A percentile compares a stretch with the other conserved stretches of the same genome.
These are phyloP conservation scores for Trogon surrucura DNA, from an alignment of 2,113 vertebrate genomes.

Conservation along the genomic window DNA sequence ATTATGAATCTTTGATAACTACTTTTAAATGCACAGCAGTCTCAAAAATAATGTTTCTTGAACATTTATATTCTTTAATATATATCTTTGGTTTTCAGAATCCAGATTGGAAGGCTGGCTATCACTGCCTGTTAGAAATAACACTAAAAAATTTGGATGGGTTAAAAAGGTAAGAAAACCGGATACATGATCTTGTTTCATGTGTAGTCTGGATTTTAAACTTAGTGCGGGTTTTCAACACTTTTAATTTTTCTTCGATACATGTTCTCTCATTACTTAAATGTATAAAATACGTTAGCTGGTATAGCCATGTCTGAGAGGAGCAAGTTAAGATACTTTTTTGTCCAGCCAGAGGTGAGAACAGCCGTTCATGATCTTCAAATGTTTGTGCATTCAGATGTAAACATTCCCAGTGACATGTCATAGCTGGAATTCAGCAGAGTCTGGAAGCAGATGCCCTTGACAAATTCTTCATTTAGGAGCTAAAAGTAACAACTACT, in stretches of 20 bases:
- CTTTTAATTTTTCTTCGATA: background rate
- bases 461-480: background rate
- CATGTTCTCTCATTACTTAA: background rate
- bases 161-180: slow-evolving; percentile 87
- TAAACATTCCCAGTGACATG: background rate
- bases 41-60: background rate
- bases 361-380: background rate
- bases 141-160: slow-evolving; percentile 98
- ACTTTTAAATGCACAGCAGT: background rate
- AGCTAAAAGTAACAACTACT: background rate
- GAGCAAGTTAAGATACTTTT: background rate
- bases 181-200: background rate
- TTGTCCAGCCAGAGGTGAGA: background rate
- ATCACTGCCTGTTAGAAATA: slow-evolving; percentile 95
- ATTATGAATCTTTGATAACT: background rate
- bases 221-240: background rate
- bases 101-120: slow-evolving; percentile 95
- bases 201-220: background rate
- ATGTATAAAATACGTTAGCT: background rate
- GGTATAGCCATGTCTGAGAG: background rate
- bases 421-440: background rate
- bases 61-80: background rate
- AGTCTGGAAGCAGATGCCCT: background rate
- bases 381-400: background rate
- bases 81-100: slow-evolving; percentile 74